Conservation (phyloP, 1,140 invertebrate species). For the Nasonia vitripennis region DNA sequence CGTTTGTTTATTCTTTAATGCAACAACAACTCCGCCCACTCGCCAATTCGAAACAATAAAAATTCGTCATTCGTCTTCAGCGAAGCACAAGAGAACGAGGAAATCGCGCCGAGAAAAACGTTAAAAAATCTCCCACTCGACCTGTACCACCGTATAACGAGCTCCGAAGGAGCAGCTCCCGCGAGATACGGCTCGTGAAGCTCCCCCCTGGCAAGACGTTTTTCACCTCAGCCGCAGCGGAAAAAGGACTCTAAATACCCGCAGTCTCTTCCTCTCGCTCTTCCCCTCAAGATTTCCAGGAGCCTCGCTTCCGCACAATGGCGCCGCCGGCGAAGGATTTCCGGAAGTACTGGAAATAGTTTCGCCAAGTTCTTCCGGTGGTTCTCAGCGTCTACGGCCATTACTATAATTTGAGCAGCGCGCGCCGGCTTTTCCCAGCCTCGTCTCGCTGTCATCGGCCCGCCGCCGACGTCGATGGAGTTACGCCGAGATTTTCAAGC, state of each 20-base stretch:
- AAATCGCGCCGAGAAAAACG: too few relatives aligned
- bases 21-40: too few relatives aligned
- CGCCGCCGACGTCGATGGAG: not conserved
- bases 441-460: not conserved
- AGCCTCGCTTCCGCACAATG: slow-evolving; percentile 3
- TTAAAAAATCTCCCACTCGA: too few relatives aligned
- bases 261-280: not conserved
- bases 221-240: not conserved
- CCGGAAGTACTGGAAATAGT: slow-evolving; percentile 32
- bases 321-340: slow-evolving; percentile 8
- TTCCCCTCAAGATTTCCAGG: slow-evolving; percentile 7
- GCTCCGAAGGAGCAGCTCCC: not conserved
- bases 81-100: too few relatives aligned
- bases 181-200: not conserved
- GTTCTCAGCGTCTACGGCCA: not conserved
- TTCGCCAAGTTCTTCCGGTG: slow-evolving; percentile 26
- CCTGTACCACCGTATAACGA: too few relatives aligned
- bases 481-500: slow-evolving; percentile 20
- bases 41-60: too few relatives aligned
- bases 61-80: too few relatives aligned
- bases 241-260: slow-evolving; percentile 17
- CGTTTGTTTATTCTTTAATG: too few relatives aligned
- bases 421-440: not conserved
- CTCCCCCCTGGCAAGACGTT: not conserved
- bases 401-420: slow-evolving; percentile 28